Percentiles rank a stretch among this genome's conserved stretches.
Conservation (phyloP, 2,888 invertebrate genomes). For the Acanthopleura granulata region DNA sequence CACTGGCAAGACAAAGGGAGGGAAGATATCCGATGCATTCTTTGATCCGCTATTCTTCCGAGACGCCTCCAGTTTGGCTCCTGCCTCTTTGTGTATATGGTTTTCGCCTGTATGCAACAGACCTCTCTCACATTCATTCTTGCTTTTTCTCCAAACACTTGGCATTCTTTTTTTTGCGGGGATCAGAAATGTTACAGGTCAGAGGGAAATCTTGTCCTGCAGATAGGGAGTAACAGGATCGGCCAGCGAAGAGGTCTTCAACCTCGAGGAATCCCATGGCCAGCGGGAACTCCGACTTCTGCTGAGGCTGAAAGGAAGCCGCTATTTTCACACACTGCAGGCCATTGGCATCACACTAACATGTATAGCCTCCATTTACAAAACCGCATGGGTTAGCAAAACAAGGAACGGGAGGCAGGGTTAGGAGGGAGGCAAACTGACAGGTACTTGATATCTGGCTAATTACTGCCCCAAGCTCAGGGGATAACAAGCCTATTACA, state of each 20-base stretch:
- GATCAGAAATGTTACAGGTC: constrained; percentile 4
- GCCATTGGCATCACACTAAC: not conserved
- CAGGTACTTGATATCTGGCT: too few species aligned
- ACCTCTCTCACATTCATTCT: not conserved
- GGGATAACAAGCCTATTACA: too few species aligned
- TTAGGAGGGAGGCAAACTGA: too few species aligned
- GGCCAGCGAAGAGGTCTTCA: not conserved
- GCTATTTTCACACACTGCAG: constrained; percentile 2
- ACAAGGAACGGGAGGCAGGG: not conserved
- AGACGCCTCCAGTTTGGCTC: not conserved
- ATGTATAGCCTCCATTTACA: constrained; percentile 2
- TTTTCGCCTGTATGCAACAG: too few species aligned
- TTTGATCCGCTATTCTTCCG: not conserved
- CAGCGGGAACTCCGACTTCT: not conserved
- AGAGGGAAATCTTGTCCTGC: not conserved
- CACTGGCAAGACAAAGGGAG: constrained; percentile 1
- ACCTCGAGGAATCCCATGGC: not conserved
- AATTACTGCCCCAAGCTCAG: too few species aligned
- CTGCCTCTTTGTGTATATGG: not conserved
- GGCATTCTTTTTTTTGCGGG: not conserved
- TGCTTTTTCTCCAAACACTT: constrained; percentile 5
- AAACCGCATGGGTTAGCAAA: constrained; percentile 6
- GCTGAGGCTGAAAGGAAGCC: not conserved
- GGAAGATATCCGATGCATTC: not conserved
- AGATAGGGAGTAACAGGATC: not conserved